phyloP scores from a whole-genome alignment of 2,113 vertebrate genomes.

The Eretmochelys imbricata region DNA sequence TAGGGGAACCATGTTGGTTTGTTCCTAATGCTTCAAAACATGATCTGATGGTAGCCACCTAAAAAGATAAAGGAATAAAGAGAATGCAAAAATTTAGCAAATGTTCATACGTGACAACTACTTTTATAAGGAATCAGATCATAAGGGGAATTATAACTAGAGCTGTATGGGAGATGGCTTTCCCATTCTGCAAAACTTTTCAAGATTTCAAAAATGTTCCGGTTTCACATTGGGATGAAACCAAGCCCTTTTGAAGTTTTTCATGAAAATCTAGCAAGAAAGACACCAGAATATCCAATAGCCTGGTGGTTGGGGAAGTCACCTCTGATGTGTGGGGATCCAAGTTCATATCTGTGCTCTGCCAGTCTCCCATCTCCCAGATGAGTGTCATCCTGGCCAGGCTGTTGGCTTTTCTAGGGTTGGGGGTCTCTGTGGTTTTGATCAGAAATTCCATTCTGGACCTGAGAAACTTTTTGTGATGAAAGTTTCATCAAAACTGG shows the following conservation, averaged over 20 bases:
- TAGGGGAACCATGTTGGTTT: fast-evolving
- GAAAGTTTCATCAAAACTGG: background rate
- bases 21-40: background rate
- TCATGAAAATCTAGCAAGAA: background rate
- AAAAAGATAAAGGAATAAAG: background rate
- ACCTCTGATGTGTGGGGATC: background rate
- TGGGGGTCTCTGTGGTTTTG: background rate
- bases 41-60: fast-evolving
- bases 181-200: background rate
- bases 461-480: background rate
- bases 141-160: background rate
- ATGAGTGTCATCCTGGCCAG: background rate
- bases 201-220: background rate
- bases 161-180: background rate
- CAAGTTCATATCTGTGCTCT: background rate
- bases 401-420: background rate
- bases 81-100: background rate
- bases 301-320: background rate
- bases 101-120: background rate
- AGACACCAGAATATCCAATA: background rate
- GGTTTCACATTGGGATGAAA: background rate
- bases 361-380: background rate
- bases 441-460: background rate
- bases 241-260: background rate
- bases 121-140: background rate